Conservation (phyloP, 2,113 vertebrate genomes). For the Salvelinus fontinalis region DNA sequence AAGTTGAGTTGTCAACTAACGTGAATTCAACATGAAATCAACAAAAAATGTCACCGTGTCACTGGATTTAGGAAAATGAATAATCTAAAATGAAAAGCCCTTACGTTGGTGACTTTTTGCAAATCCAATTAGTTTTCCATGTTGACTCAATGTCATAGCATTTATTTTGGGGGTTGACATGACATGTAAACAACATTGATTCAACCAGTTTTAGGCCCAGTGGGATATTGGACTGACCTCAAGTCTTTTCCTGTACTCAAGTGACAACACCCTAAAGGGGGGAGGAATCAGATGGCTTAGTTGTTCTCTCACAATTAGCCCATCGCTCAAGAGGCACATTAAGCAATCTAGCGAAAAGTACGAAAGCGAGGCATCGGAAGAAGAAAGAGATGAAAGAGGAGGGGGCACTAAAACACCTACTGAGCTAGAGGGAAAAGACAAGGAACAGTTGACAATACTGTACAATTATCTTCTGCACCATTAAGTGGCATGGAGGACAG, state of each 20-base stretch:
- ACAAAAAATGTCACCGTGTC: no score
- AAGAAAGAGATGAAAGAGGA: constrained; percentile 69
- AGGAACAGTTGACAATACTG: constrained; percentile 80
- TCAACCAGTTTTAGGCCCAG: no score
- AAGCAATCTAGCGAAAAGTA: constrained; percentile 65
- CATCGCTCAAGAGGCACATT: constrained; percentile 74
- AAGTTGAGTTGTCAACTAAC: no score
- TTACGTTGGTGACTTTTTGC: no score
- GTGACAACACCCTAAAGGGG: constrained; percentile 54
- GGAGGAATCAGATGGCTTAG: constrained; percentile 75
- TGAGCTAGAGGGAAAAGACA: constrained; percentile 65
- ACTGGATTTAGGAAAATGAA: no score
- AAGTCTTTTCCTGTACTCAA: constrained; percentile 44
- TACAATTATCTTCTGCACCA: constrained; percentile 78
- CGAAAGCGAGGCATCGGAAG: constrained; percentile 55
- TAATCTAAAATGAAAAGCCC: no score
- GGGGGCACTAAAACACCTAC: constrained; percentile 73
- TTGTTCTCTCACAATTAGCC: constrained; percentile 75
- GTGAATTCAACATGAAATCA: no score
- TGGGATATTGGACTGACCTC: constrained; percentile 59
- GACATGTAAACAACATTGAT: no score
- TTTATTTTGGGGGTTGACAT: no score
- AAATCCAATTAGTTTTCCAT: no score
- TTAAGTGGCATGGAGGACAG: constrained; percentile 76
- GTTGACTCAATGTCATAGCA: no score